These are phyloP conservation scores for Spongia lamella DNA, from an alignment of 37 sponge, comb jelly and placozoan species.

Conservation along the genomic window DNA sequence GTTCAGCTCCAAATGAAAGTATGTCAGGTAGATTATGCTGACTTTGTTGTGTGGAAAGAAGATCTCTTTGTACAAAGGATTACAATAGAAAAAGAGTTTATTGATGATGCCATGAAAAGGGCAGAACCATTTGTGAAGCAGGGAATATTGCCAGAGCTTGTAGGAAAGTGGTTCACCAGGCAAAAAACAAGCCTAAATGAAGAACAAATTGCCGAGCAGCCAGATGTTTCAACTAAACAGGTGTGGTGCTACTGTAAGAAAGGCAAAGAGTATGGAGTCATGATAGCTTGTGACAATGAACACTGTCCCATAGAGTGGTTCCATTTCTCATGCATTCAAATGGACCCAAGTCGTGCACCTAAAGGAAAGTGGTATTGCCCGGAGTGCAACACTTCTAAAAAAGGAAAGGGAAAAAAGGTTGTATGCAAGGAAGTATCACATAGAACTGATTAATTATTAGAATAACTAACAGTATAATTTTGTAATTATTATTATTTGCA, in stretches of 20 bases:
- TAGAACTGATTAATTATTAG: not conserved
- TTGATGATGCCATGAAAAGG: conserved; percentile 17
- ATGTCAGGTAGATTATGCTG: conserved; percentile 37
- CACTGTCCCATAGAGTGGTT: conserved; percentile 32
- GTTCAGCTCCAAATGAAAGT: conserved; percentile 57
- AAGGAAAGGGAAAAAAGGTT: conserved; percentile 2
- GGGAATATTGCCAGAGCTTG: conserved; percentile 38
- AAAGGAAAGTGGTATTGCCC: conserved; percentile 47
- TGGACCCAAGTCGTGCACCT: conserved; percentile 13
- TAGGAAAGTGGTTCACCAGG: conserved; percentile 44
- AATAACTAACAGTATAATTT: not conserved
- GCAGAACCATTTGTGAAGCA: conserved; percentile 18
- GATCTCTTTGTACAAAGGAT: conserved; percentile 22
- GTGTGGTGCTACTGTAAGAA: conserved; percentile 2
- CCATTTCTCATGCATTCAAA: conserved; percentile 26
- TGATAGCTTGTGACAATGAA: conserved; percentile 18
- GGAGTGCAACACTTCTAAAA: conserved; percentile 22
- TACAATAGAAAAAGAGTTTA: conserved; percentile 20
- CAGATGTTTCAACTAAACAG: not conserved
- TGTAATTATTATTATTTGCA: too few relatives aligned
- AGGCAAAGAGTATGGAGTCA: too few relatives aligned
- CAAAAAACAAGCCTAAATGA: conserved; percentile 2
- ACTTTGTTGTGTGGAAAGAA: conserved; percentile 50
- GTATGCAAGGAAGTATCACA: not conserved
- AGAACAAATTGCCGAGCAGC: not conserved